Evolutionary conservation across 2,113 vertebrate species (phyloP).

Genomic region (Trachemys scripta): DNA sequence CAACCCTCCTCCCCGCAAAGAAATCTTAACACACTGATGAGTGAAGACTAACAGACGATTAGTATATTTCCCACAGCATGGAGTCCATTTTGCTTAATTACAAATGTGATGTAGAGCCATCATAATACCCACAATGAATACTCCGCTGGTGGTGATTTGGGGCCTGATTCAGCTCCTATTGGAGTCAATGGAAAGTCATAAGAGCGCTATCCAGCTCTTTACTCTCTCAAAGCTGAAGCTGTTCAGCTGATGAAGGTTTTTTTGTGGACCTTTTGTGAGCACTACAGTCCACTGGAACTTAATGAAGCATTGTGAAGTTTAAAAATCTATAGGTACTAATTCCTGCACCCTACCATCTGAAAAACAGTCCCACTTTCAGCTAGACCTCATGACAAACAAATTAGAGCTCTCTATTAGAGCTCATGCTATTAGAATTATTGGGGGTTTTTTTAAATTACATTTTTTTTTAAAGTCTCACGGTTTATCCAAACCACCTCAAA

Average conservation of each 20-base stretch:
- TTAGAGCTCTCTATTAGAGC: neutral
- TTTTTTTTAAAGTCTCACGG: neutral
- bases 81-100: neutral
- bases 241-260: too few relatives aligned
- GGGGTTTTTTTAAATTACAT: neutral
- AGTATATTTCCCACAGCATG: neutral
- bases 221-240: neutral
- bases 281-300: too few relatives aligned
- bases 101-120: neutral
- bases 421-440: rapidly evolving
- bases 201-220: neutral
- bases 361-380: neutral
- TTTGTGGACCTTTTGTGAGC: too few relatives aligned
- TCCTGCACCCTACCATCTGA: neutral
- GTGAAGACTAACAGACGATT: neutral
- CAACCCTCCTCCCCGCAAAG: neutral
- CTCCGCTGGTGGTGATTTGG: neutral
- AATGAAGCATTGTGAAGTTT: too few relatives aligned
- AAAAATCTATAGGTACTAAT: neutral
- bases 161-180: too few relatives aligned
- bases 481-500: neutral
- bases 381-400: neutral
- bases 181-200: neutral
- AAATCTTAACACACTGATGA: neutral
- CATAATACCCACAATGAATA: neutral